Base-by-base conservation (phyloP, 2,888 invertebrate genomes). In the Noctuana brunneofusca region DNA sequence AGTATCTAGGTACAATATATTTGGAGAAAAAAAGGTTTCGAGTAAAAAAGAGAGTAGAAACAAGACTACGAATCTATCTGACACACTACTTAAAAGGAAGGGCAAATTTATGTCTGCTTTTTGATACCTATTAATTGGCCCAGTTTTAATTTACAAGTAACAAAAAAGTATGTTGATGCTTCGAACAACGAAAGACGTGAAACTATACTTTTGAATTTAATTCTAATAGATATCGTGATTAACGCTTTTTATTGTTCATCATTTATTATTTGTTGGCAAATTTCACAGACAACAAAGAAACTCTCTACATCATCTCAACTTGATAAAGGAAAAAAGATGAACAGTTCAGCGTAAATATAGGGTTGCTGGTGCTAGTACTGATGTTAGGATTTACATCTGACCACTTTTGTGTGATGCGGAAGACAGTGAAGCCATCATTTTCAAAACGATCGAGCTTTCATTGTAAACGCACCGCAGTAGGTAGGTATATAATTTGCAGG, bases 401-500 rank as follows among this genome's bases (percentile, higher is more conserved):
- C 46, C 22, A n/a, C 12, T 20, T 22, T 22, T 22, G 12, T 48
- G 22, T 22, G 46, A 3, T 48, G 22, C 46, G 46, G 46, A 22
- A 48, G 46, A 48, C 9, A 18, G n/a, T n/a, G n/a, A 22, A 48
- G 46, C 0, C 4, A 22, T n/a, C 4, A 48, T 48, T 48, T 48
- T 48, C 11, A 48, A 48, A 48, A 22, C 22, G 46, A 48, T 22
- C 5, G 8, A 48, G 22, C 46, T 22, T 48, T 48, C 46, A 48
- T 22, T 22, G 46, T 48, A 48, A 20, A 22, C 12, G 43, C n/a
- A 48, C 22, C 46, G 22, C n/a, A 22, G 5, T n/a, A n/a, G n/a
- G n/a, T n/a, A n/a, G n/a, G n/a, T 41, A 18, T 22, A n/a, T 48
- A 22, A 48, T 48, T 48, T 48, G 46, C 46, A 48, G 46, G 46